A percentile compares a stretch with the other conserved stretches of the same genome.
Conservation (phyloP, 1,140 invertebrate genomes). For the Rhizoglyphus robini region DNA sequence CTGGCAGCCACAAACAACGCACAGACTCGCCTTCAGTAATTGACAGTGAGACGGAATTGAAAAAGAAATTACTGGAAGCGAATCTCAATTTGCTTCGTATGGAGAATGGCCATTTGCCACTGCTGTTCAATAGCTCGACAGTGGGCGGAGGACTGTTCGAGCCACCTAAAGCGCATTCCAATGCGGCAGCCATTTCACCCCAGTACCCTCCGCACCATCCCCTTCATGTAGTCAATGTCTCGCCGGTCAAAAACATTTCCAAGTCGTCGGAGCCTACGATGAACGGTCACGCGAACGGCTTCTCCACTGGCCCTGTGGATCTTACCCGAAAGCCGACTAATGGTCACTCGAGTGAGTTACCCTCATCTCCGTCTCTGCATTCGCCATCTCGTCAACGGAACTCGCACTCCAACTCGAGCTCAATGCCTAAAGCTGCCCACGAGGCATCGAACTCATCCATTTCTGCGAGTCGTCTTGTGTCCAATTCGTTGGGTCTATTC, state of each 20-base stretch:
- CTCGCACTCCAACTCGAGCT: neutral
- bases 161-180: constrained; percentile 20
- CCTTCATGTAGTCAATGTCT: neutral
- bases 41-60: neutral
- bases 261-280: neutral
- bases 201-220: neutral
- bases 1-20: neutral
- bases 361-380: neutral
- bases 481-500: neutral
- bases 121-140: neutral
- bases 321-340: neutral
- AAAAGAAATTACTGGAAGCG: constrained; percentile 1
- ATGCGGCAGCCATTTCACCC: neutral
- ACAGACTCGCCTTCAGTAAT: neutral
- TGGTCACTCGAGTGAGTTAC: neutral
- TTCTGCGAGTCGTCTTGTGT: too few relatives aligned
- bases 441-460: too few relatives aligned
- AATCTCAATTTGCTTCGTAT: constrained; percentile 5
- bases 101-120: neutral
- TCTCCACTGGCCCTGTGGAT: constrained; percentile 5
- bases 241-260: neutral
- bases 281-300: neutral
- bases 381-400: neutral
- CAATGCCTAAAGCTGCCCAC: neutral
- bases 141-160: neutral